Conservation (phyloP, 2,113 vertebrate species). For the Capreolus pygargus region DNA sequence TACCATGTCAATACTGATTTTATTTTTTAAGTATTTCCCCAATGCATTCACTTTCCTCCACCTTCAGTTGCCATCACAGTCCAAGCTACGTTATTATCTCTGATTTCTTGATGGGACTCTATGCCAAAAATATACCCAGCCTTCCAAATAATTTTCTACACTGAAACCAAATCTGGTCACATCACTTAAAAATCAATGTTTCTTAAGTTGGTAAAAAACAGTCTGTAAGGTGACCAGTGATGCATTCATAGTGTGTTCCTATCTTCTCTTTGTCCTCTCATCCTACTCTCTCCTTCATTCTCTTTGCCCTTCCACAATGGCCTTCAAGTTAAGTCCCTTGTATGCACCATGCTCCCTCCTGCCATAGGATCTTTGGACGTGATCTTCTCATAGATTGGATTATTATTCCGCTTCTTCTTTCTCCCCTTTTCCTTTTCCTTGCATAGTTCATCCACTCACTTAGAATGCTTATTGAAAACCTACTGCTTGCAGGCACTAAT, state of each 20-base stretch:
- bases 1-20: neutral
- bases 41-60: neutral
- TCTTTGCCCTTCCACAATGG: neutral
- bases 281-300: neutral
- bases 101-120: neutral
- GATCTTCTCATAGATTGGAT: neutral
- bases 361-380: neutral
- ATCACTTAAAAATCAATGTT: neutral
- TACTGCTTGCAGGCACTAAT: neutral
- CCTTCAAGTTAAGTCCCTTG: neutral
- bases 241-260: rapidly evolving
- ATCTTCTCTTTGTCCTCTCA: neutral
- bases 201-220: neutral
- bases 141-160: neutral
- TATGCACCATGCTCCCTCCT: neutral
- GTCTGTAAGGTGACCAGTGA: neutral
- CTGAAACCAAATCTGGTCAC: neutral
- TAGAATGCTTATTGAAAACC: neutral
- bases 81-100: neutral
- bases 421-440: neutral
- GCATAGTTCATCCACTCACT: neutral
- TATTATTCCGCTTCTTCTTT: neutral
- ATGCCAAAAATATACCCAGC: neutral
- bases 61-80: neutral
- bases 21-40: neutral